Conservation (phyloP, 2,888 invertebrate species). For the Megalurothrips usitatus region DNA sequence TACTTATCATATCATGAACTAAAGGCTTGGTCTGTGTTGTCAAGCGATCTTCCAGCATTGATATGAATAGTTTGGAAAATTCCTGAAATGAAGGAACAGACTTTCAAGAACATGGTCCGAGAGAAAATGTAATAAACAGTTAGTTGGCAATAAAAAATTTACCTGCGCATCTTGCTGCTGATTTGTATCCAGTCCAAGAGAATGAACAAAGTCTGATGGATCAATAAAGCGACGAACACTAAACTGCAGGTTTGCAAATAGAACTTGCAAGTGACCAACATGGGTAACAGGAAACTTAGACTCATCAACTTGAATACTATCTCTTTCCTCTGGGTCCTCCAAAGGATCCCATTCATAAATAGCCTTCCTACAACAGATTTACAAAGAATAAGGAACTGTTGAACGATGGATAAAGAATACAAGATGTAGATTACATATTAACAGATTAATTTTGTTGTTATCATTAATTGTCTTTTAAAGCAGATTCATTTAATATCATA, state of each 20-base stretch:
- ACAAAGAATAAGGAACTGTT: not conserved
- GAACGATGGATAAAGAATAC: not conserved
- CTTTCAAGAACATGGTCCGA: not conserved
- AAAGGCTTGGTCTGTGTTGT: conserved; percentile 41
- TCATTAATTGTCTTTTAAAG: not conserved
- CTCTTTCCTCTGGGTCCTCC: conserved; percentile 46
- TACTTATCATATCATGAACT: conserved; percentile 46
- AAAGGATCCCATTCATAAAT: conserved; percentile 55
- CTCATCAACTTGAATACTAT: conserved; percentile 40
- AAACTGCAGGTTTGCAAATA: conserved; percentile 57
- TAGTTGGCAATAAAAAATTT: not conserved
- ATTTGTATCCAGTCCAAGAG: conserved; percentile 54
- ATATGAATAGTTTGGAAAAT: conserved; percentile 58
- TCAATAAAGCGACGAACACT: conserved; percentile 53
- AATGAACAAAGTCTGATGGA: conserved; percentile 54
- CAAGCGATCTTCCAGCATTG: conserved; percentile 53
- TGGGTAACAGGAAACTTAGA: conserved; percentile 47
- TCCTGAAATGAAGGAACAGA: conserved; percentile 46
- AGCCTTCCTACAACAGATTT: conserved; percentile 47
- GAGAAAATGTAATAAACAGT: not conserved
- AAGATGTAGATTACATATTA: conserved; percentile 28
- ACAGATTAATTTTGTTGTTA: not conserved
- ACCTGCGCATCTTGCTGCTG: conserved; percentile 58
- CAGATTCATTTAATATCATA: no score
- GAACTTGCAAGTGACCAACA: conserved; percentile 55